Evolutionary conservation across 2,113 vertebrate genomes (phyloP).

Genomic region (Danio rerio): DNA sequence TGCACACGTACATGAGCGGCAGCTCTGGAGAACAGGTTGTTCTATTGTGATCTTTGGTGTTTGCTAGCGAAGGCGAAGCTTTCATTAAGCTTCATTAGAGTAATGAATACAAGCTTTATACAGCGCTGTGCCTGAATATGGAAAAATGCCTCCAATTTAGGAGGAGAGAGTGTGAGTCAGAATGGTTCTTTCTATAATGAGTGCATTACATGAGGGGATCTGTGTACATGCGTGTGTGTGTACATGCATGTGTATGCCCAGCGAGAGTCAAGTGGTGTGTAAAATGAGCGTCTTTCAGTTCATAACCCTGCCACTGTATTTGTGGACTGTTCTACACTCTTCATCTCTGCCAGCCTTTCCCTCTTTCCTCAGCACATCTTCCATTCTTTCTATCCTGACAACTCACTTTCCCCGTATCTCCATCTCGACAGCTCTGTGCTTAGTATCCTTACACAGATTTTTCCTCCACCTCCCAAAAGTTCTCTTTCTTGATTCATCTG

Average conservation of each 20-base stretch:
- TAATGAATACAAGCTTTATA: constrained; percentile 56
- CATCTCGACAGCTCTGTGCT: constrained; percentile 10
- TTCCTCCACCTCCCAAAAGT: constrained; percentile 13
- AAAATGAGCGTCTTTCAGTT: constrained; percentile 65
- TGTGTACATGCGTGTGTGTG: constrained; percentile 27
- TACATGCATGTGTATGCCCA: background rate
- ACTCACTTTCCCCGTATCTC: background rate
- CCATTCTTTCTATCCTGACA: constrained; percentile 19
- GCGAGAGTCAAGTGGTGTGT: constrained; percentile 53
- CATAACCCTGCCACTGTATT: constrained; percentile 63
- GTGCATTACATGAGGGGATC: constrained; percentile 35
- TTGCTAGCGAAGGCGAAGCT: constrained; percentile 47
- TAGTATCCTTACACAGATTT: constrained; percentile 33
- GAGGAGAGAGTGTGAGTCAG: constrained; percentile 30
- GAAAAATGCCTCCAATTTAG: constrained; percentile 55
- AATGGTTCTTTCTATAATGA: constrained; percentile 25
- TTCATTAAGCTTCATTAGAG: constrained; percentile 59
- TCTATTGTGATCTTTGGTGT: constrained; percentile 48
- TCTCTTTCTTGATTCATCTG: constrained; percentile 11
- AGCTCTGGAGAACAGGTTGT: constrained; percentile 40
- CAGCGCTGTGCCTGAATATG: constrained; percentile 40
- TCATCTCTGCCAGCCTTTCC: background rate
- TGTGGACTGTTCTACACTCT: constrained; percentile 45
- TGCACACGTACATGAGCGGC: background rate
- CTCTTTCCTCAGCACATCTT: background rate